A percentile compares a stretch with the other conserved stretches of the same genome.
These are phyloP conservation scores for Vulpes ferrilata DNA, from an alignment of 2,113 vertebrate species.

Conservation along the genomic window DNA sequence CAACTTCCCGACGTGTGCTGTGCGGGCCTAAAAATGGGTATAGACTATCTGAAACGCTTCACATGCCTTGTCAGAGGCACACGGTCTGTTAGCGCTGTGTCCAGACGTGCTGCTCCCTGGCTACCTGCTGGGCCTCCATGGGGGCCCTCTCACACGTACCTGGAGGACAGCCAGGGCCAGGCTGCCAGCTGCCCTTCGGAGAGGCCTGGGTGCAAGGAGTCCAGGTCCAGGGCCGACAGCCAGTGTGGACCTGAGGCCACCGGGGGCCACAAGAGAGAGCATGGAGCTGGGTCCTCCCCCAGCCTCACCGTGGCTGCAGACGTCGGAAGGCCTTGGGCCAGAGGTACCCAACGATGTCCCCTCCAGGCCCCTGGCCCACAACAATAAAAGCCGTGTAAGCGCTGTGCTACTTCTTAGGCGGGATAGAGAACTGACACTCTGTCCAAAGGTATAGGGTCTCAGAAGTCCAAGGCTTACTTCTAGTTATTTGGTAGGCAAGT, in stretches of 20 bases:
- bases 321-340: neutral
- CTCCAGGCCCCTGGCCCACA: fast-evolving
- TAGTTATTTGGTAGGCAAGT: neutral
- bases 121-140: neutral
- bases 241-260: neutral
- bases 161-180: neutral
- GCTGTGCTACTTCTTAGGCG: neutral
- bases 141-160: fast-evolving
- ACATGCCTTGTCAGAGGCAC: neutral
- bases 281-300: fast-evolving
- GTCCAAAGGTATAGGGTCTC: neutral
- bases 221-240: neutral
- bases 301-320: fast-evolving
- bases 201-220: neutral
- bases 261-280: fast-evolving
- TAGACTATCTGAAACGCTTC: neutral
- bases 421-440: neutral
- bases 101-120: neutral
- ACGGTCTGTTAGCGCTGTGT: fast-evolving
- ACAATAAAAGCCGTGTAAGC: neutral
- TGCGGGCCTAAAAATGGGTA: neutral
- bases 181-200: neutral
- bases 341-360: neutral
- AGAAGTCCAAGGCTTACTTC: neutral
- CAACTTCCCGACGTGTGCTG: neutral